Evolutionary conservation across 2,797 vertebrate species (phyloP).

Genomic region (Brachyrhaphis roseni): DNA sequence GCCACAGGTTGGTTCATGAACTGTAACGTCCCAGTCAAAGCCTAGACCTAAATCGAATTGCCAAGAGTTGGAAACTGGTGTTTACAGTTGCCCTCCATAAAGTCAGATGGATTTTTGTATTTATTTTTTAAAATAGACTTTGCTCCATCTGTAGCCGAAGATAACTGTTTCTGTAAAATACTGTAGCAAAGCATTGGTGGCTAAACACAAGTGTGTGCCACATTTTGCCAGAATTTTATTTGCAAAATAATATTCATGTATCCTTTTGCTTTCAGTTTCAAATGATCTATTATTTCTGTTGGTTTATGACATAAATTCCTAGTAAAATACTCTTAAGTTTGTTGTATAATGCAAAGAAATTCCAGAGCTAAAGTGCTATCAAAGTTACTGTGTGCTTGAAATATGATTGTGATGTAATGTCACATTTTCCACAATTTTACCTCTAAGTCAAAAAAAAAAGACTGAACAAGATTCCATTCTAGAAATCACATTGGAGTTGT

Average conservation of each 20-base stretch:
- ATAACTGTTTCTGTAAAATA: background rate
- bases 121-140: too few relatives aligned
- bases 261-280: background rate
- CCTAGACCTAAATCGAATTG: background rate
- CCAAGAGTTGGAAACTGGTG: background rate
- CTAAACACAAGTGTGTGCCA: too few relatives aligned
- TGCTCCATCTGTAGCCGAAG: background rate
- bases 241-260: background rate
- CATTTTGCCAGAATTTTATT: too few relatives aligned
- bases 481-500: conserved; percentile 11
- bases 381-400: background rate
- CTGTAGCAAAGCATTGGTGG: background rate
- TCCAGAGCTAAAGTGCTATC: background rate
- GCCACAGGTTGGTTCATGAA: background rate
- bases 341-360: background rate
- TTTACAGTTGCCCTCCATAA: background rate
- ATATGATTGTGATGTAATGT: conserved; percentile 49
- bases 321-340: background rate
- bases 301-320: background rate
- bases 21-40: background rate
- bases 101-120: background rate
- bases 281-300: background rate
- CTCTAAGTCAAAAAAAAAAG: background rate
- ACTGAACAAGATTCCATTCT: background rate
- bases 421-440: conserved; percentile 22